Percentiles rank a stretch among this genome's conserved stretches.
phyloP scores from a whole-genome alignment of 1,140 invertebrate species.

The Choristoneura fumiferana region DNA sequence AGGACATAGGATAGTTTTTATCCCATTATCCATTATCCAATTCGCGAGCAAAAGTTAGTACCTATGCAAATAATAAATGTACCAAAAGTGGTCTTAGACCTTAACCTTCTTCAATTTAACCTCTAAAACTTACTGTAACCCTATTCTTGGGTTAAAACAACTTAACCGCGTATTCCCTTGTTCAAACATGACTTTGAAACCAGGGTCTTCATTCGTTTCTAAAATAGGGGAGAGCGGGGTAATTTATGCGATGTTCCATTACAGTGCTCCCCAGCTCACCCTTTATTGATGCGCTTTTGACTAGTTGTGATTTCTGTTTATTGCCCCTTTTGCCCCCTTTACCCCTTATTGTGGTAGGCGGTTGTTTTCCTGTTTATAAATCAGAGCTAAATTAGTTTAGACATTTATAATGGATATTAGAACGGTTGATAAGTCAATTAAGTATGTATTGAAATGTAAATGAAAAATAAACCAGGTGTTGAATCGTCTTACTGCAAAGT shows the following conservation, averaged over 20 bases:
- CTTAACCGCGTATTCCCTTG: not conserved
- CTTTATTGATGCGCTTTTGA: slow-evolving; percentile 70
- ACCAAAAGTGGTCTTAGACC: too few species aligned
- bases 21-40: too few species aligned
- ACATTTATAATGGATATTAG: not conserved
- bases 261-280: slow-evolving; percentile 28
- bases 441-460: too few species aligned
- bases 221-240: slow-evolving; percentile 32
- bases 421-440: too few species aligned
- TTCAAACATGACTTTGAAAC: slow-evolving; percentile 15
- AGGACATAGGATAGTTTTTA: too few species aligned
- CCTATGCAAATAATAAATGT: too few species aligned
- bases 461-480: too few species aligned
- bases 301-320: slow-evolving; percentile 68
- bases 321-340: slow-evolving; percentile 61
- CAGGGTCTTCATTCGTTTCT: slow-evolving; percentile 27
- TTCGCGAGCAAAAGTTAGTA: too few species aligned
- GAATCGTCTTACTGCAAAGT: too few species aligned
- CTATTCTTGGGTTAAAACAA: too few species aligned
- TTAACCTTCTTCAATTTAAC: too few species aligned
- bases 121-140: too few species aligned
- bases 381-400: not conserved
- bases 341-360: slow-evolving; percentile 29
- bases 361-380: slow-evolving; percentile 19
- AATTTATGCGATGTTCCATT: slow-evolving; percentile 58